phyloP scores from a whole-genome alignment of 1,140 invertebrate genomes.

The Sitobion miscanthi region DNA sequence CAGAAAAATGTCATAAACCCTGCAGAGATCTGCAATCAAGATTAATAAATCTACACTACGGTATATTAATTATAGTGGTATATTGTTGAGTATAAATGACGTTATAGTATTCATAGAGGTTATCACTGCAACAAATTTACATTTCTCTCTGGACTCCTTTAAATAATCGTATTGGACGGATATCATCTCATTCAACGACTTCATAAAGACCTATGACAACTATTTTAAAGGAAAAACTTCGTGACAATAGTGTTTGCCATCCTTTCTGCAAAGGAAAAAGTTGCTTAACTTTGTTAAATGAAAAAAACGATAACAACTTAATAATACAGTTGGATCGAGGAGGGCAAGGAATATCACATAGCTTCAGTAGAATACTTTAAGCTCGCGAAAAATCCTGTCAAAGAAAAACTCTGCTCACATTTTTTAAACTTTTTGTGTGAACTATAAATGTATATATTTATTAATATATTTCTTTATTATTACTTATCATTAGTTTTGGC shows the following conservation, averaged over 20 bases:
- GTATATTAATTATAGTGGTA: background rate
- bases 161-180: background rate
- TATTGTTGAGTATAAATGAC: background rate
- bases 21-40: background rate
- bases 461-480: conserved; percentile 51
- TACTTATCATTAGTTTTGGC: conserved; percentile 49
- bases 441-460: conserved; percentile 34
- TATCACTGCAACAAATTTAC: background rate
- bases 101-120: background rate
- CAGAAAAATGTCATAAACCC: background rate
- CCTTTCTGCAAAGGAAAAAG: background rate
- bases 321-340: conserved; percentile 15
- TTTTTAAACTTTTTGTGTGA: conserved; percentile 1
- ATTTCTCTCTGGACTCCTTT: background rate
- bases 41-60: background rate
- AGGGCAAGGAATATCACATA: background rate
- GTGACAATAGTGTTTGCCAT: conserved; percentile 23
- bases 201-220: background rate
- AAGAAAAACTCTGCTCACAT: conserved; percentile 27
- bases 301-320: conserved; percentile 50
- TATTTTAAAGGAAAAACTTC: conserved; percentile 32
- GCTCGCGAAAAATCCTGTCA: conserved; percentile 5
- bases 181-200: background rate
- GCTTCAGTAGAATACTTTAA: conserved; percentile 9
- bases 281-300: conserved; percentile 40